Evolutionary conservation across 2,113 vertebrate species (phyloP).

Genomic region (Procavia capensis): DNA sequence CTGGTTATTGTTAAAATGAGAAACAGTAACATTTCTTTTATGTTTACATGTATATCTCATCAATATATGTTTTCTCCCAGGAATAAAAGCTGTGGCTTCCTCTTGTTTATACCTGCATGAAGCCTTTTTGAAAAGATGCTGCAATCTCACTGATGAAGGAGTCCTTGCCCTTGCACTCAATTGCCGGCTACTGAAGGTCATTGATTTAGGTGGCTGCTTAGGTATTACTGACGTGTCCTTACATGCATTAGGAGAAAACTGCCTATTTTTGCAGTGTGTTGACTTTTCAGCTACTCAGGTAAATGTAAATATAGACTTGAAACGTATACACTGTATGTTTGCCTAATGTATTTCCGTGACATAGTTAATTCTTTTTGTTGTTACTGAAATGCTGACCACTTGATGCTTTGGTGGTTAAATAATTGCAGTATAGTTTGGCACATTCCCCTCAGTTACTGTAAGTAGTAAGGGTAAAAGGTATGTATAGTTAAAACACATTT

Average conservation of each 20-base stretch:
- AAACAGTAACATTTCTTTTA: slow-evolving; percentile 43
- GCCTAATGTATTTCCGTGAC: background rate
- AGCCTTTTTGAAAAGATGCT: slow-evolving; percentile 87
- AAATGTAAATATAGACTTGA: slow-evolving; percentile 27
- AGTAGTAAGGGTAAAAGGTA: background rate
- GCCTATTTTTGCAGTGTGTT: slow-evolving; percentile 87
- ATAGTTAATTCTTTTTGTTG: background rate
- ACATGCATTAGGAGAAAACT: slow-evolving; percentile 88
- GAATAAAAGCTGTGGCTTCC: slow-evolving; percentile 87
- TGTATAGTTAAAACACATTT: slow-evolving; percentile 14
- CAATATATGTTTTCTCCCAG: slow-evolving; percentile 77
- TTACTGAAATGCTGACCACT: background rate
- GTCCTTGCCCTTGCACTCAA: slow-evolving; percentile 87
- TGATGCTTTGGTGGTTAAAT: slow-evolving; percentile 13
- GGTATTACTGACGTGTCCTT: slow-evolving; percentile 87
- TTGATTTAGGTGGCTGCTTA: slow-evolving; percentile 87
- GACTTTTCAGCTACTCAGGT: slow-evolving; percentile 90
- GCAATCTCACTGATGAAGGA: slow-evolving; percentile 87
- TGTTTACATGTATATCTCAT: background rate
- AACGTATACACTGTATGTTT: background rate
- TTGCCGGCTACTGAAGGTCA: slow-evolving; percentile 87
- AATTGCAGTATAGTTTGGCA: slow-evolving; percentile 27
- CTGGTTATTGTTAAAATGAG: background rate
- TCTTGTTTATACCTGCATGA: slow-evolving; percentile 87
- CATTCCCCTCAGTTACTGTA: slow-evolving; percentile 14